Evolutionary conservation across 1,140 invertebrate species (phyloP), one percentile per base, ranked within the genome.

Genomic region (Tribolium madens): DNA sequence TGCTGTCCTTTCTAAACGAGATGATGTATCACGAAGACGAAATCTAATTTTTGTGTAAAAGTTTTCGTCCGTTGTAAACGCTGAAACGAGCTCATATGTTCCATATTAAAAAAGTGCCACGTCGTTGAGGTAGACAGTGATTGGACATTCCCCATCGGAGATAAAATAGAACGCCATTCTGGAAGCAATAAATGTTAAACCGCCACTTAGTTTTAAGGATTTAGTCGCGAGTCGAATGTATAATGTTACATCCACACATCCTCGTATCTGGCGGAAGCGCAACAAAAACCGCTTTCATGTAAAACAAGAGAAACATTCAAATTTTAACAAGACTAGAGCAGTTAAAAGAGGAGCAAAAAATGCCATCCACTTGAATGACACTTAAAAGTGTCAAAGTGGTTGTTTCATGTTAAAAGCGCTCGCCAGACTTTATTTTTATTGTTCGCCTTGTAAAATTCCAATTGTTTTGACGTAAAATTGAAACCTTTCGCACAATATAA

Each of bases 401-500:
- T 64, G 57, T 64, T 64, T 64, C 57, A 64, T 33, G 57, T 64
- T 64, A 64, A 64, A 64, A 64, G 57, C n/a, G n/a, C 57, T 64
- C 57, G 57, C 57, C 57, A 64, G 57, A 64, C 57, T 64, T 64
- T 64, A 64, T 64, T 64, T 64, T 64, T 64, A 64, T 64, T 64
- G 57, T 64, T 31, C 57, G 57, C 57, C 57, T 64, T 31, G 57
- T 64, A 64, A 64, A 64, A 64, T 33, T 64, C 57, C 57, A 64
- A 64, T 64, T 64, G 57, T 64, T 64, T 64, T 64, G 57, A 64
- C 57, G 57, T 64, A 64, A 64, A 64, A 64, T 64, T 64, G 57
- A 64, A 64, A 64, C 57, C 57, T 64, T 64, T 64, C 26, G 57
- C 57, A 64, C 57, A 64, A 64, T 64, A 64, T 64, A 64, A 64